A percentile compares a stretch with the other conserved stretches of the same genome.
Evolutionary conservation across 2,888 invertebrate species (phyloP).

Genomic region (Sycophila texana): DNA sequence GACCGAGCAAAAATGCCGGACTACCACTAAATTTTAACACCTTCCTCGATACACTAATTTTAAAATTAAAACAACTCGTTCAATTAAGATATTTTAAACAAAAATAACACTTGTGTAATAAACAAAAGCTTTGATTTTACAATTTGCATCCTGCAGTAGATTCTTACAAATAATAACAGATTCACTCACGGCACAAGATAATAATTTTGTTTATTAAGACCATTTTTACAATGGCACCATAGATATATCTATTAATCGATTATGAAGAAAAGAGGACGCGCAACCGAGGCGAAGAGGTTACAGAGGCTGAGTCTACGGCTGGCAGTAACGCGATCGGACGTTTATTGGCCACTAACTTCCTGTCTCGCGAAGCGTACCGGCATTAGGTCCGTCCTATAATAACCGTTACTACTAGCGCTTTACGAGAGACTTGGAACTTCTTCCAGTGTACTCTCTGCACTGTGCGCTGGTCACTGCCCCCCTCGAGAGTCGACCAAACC

Average conservation of each 20-base stretch:
- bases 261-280: conserved; percentile 51
- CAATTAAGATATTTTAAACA: too few relatives aligned
- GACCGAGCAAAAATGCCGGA: background rate
- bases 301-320: conserved; percentile 62
- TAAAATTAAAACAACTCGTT: too few relatives aligned
- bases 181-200: too few relatives aligned
- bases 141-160: too few relatives aligned
- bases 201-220: too few relatives aligned
- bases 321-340: conserved; percentile 63
- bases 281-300: conserved; percentile 51
- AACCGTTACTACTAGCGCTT: conserved; percentile 67
- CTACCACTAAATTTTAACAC: too few relatives aligned
- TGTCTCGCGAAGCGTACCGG: conserved; percentile 55
- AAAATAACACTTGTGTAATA: too few relatives aligned
- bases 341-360: conserved; percentile 70
- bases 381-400: conserved; percentile 64
- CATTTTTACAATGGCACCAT: too few relatives aligned
- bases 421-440: conserved; percentile 67
- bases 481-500: conserved; percentile 31
- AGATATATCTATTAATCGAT: conserved; percentile 62
- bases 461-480: background rate
- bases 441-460: conserved; percentile 34
- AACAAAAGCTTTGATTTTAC: too few relatives aligned
- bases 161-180: too few relatives aligned
- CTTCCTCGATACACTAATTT: too few relatives aligned